Evolutionary conservation across 2,888 invertebrate genomes (phyloP), one percentile per base, ranked within the genome.

Genomic region (Boloria selene): DNA sequence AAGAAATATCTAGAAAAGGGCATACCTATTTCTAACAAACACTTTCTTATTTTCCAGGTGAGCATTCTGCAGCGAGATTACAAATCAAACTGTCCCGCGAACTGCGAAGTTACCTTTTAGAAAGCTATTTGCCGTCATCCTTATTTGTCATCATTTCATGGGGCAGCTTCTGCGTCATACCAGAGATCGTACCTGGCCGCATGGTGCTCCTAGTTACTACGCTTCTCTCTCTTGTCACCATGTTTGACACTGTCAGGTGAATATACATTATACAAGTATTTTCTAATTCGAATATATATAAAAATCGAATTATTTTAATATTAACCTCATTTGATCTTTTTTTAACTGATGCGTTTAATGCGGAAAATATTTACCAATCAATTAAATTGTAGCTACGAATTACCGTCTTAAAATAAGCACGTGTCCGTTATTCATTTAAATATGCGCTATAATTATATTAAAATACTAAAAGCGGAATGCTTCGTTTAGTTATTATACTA

Each of bases 91-190:
- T 94, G 72, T 94, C 94, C 42, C 86, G 94, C 44, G 94, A 94
- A 78, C 85, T 94, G 16, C 87, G 94, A 61, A 93, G 94, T 72
- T 94, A 94, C 78, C 85, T 94, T 3, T 81, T 94, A 59, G 94
- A 94, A 83, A 94, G 94, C 77, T 94, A 94, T 80, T 82, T 94
- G 22, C 94, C 94, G 0, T 94, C 94, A 16, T 93, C 94, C 0
- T 82, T 94, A 66, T 94, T 94, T 80, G 94, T 94, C 69, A 93
- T 94, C 78, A 94, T 94, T 79, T 94, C 94, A 31, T 94, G 94
- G 94, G 94, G 94, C 70, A 94, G 94, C 75, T 94, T 94, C 84
- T 93, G 94, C 70, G 94, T 94, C 50, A 94, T 94, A 74, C 94
- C 94, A 3, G 94, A 94, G 83, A 93, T 94, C 62, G 94, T 94